A percentile compares a stretch with the other conserved stretches of the same genome.
phyloP scores from a whole-genome alignment of 2,113 vertebrate genomes.

The Forbesichthys agassizii region DNA sequence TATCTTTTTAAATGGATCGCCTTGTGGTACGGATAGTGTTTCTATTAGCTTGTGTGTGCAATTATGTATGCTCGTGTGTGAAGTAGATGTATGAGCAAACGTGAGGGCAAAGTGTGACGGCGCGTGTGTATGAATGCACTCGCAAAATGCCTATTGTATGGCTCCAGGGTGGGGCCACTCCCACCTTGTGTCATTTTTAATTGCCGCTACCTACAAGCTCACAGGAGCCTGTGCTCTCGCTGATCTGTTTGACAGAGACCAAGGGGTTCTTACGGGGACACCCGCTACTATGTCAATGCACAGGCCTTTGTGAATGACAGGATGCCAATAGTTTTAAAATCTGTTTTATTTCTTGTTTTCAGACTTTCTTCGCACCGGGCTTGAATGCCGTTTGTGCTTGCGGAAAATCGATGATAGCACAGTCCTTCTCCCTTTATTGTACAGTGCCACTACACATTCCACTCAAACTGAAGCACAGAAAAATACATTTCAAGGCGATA shows the following conservation, averaged over 20 bases:
- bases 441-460: constrained; percentile 75
- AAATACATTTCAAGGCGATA: constrained; percentile 44
- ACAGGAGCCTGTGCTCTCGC: constrained; percentile 54
- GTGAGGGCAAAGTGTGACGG: neutral
- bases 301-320: constrained; percentile 52
- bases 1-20: constrained; percentile 81
- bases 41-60: constrained; percentile 70
- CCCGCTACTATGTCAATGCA: constrained; percentile 54
- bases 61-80: constrained; percentile 43
- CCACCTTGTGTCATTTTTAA: constrained; percentile 62
- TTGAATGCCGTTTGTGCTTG: constrained; percentile 55
- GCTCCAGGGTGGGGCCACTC: constrained; percentile 56
- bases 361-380: constrained; percentile 31
- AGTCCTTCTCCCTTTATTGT: constrained; percentile 71
- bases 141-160: constrained; percentile 69
- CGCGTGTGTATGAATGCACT: constrained; percentile 11
- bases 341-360: constrained; percentile 38
- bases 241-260: constrained; percentile 58
- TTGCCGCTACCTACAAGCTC: constrained; percentile 38
- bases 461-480: constrained; percentile 70
- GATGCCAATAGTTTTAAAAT: constrained; percentile 34
- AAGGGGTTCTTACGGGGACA: constrained; percentile 64
- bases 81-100: constrained; percentile 17
- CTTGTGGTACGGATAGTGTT: constrained; percentile 72
- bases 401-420: constrained; percentile 59